phyloP scores from a whole-genome alignment of 2,797 vertebrate genomes.

The Crocidura indochinensis region DNA sequence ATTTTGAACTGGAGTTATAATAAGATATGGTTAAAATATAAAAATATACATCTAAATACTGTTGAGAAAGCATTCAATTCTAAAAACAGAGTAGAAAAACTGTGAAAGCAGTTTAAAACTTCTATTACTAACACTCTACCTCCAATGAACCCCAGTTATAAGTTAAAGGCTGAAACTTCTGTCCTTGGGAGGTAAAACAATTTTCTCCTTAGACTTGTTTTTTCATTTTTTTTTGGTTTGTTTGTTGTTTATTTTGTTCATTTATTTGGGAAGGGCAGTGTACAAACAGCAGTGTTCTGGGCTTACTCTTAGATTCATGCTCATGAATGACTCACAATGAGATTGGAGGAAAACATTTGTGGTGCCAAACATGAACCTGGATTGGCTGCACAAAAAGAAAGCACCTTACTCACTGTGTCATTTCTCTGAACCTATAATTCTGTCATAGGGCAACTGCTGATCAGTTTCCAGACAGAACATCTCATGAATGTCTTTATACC shows the following conservation, averaged over 20 bases:
- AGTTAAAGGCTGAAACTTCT: not conserved
- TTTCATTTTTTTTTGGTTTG: not conserved
- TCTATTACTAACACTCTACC: not conserved
- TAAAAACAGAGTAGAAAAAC: constrained; percentile 14
- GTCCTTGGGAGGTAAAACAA: not conserved
- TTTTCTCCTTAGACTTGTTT: constrained; percentile 8
- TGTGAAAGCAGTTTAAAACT: not conserved
- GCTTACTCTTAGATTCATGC: too few species aligned
- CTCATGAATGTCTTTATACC: not conserved
- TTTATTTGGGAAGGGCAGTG: too few species aligned
- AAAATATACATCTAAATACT: not conserved
- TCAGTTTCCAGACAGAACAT: not conserved
- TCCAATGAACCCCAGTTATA: not conserved
- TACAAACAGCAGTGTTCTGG: too few species aligned
- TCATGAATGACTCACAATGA: too few species aligned
- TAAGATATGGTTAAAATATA: not conserved
- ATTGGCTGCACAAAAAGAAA: too few species aligned
- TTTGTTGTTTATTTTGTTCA: not conserved
- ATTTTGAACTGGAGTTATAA: not conserved
- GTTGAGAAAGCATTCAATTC: constrained; percentile 36
- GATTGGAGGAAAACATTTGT: too few species aligned
- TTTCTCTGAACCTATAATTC: too few species aligned
- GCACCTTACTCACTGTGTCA: too few species aligned
- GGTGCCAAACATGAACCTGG: too few species aligned
- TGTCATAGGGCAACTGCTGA: not conserved